Percentiles rank a stretch among this genome's conserved stretches.
Conservation (phyloP, 2,113 vertebrate genomes). For the Cottus gobio region DNA sequence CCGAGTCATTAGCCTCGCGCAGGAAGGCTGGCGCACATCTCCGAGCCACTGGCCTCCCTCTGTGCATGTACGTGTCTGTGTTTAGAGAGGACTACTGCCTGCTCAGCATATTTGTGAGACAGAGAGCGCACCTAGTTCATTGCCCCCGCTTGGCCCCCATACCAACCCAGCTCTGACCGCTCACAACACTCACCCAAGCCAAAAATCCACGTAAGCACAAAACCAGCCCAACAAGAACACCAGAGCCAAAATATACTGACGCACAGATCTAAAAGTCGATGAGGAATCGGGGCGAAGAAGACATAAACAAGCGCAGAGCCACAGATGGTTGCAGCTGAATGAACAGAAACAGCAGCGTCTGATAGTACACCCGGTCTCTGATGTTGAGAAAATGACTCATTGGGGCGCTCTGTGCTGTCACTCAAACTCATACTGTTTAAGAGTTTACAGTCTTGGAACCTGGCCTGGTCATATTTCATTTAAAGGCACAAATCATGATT, state of each 20-base stretch:
- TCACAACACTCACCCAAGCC: neutral
- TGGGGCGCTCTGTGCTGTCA: constrained; percentile 26
- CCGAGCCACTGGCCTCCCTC: constrained; percentile 43
- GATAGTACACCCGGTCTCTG: constrained; percentile 20
- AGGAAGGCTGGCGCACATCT: constrained; percentile 33
- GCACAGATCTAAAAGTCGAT: constrained; percentile 8
- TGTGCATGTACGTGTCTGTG: neutral
- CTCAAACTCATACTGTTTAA: constrained; percentile 28
- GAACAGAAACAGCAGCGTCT: constrained; percentile 42
- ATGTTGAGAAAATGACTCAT: constrained; percentile 48
- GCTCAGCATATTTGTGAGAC: constrained; percentile 64
- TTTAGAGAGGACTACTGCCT: constrained; percentile 40
- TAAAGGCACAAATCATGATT: constrained; percentile 13
- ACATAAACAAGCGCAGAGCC: constrained; percentile 33
- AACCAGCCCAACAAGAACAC: neutral
- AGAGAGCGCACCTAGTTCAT: constrained; percentile 25
- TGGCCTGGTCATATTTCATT: neutral
- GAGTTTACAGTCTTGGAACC: constrained; percentile 6
- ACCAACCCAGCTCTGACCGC: constrained; percentile 8
- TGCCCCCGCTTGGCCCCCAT: constrained; percentile 1
- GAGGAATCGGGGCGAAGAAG: neutral
- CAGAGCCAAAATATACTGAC: constrained; percentile 7
- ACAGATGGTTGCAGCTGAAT: constrained; percentile 49
- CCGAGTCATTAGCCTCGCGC: constrained; percentile 32
- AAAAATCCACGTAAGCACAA: constrained; percentile 27